Percentiles rank a stretch among this genome's conserved stretches.
phyloP scores from a whole-genome alignment of 1,140 invertebrate species.

The Lutraria rhynchaena region DNA sequence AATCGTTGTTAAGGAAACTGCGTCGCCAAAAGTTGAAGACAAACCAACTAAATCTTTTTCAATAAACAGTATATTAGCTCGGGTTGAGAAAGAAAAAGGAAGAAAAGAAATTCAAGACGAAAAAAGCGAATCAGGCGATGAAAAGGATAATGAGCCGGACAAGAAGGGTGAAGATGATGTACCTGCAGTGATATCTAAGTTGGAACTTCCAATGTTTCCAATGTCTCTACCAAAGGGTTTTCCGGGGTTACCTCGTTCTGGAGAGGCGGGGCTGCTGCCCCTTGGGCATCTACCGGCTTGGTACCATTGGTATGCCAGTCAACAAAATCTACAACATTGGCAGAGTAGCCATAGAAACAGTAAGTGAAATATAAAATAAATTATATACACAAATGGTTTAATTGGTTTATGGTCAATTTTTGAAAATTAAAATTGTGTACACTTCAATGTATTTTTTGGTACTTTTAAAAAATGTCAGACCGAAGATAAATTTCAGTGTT shows the following conservation, averaged over 20 bases:
- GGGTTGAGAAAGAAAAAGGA: slow-evolving; percentile 33
- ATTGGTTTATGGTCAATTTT: no score
- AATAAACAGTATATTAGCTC: slow-evolving; percentile 55
- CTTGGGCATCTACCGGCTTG: slow-evolving; percentile 53
- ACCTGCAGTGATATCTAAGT: slow-evolving; percentile 48
- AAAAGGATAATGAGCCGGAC: neutral
- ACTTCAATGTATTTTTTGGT: no score
- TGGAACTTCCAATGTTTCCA: slow-evolving; percentile 40
- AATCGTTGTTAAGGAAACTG: neutral
- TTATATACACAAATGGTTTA: no score
- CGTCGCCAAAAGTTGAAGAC: neutral
- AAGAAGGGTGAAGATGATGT: slow-evolving; percentile 19
- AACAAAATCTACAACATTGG: slow-evolving; percentile 53
- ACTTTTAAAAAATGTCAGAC: no score
- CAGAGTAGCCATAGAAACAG: slow-evolving; percentile 41
- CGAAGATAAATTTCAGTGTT: no score
- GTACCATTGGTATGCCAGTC: slow-evolving; percentile 60
- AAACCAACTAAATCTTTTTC: slow-evolving; percentile 55
- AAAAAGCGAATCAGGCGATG: neutral
- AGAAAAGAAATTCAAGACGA: neutral
- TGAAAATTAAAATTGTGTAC: no score
- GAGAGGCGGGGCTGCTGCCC: slow-evolving; percentile 25
- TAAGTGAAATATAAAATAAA: no score
- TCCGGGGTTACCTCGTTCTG: slow-evolving; percentile 9
- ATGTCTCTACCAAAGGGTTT: slow-evolving; percentile 14